phyloP scores from a whole-genome alignment of 2,113 vertebrate species.

The Emydura subglobosa region DNA sequence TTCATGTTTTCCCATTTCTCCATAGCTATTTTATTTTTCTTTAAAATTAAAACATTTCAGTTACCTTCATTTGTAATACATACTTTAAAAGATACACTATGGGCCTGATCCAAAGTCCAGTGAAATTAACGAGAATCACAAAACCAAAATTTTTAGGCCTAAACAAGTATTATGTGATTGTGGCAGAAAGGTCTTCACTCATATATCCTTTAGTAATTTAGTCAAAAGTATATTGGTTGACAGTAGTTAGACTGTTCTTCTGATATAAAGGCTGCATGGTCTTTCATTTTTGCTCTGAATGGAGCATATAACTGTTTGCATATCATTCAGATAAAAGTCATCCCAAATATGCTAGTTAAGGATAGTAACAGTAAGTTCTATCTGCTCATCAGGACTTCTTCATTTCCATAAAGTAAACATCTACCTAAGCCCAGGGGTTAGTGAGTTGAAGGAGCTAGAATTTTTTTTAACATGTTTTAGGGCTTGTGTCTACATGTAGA shows the following conservation, averaged over 20 bases:
- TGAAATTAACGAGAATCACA: not conserved
- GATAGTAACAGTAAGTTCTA: not conserved
- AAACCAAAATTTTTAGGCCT: not conserved
- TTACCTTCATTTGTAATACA: not conserved
- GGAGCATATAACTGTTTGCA: not conserved
- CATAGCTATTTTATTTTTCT: not conserved
- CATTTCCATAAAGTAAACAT: not conserved
- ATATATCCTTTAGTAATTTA: not conserved
- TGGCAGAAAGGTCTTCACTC: not conserved
- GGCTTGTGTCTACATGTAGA: not conserved
- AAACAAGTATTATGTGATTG: not conserved
- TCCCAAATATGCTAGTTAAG: not conserved
- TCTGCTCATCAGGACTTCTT: accelerated
- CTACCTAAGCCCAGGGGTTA: not conserved
- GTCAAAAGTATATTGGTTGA: not conserved
- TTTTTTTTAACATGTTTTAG: not conserved
- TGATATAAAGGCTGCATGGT: not conserved
- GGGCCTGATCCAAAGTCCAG: not conserved
- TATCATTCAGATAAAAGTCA: not conserved
- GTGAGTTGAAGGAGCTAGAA: not conserved
- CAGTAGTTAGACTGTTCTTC: not conserved
- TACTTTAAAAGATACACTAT: not conserved
- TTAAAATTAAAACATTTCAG: not conserved
- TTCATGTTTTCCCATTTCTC: not conserved
- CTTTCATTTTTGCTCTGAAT: not conserved